Evolutionary conservation across 2,113 vertebrate species (phyloP), one percentile per base, ranked within the genome.

Genomic region (Chaetodon trifascialis): DNA sequence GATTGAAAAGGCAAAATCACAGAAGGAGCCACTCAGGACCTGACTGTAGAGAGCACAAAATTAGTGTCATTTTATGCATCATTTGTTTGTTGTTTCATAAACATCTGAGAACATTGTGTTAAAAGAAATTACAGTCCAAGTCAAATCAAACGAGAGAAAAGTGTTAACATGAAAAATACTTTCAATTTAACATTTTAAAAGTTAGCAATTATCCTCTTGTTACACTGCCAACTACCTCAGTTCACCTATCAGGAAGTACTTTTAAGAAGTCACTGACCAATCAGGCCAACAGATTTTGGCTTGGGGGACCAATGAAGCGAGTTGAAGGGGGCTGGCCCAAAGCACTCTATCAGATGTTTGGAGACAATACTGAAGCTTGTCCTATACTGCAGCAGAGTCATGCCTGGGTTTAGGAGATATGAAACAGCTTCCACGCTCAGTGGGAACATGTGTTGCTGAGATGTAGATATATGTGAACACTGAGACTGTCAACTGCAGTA

Each of bases 101-200:
- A 34, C 38, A 10, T 49, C 16, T 30, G 23, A 66, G 16, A 46
- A 25, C 7, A 63, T 16, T 14, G 23, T 38, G 46, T 52, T 34
- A 38, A 79, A 62, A 17, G 51, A 75, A 75, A 36, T 55, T 0
- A 60, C 30, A 60, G 49, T n/a, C n/a, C n/a, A 77, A 30, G 23
- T 74, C 8, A 69, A 15, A 58, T 21, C 11, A 15, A 46, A 64
- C n/a, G 56, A n/a, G 8, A 67, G 38, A 5, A 58, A 23, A 71
- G 7, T 16, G 6, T 72, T 7, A 62, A 70, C 46, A 56, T 36
- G 30, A 86, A 72, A 77, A 67, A 52, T 4, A 60, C 1, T 0
- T 7, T 58, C 59, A 64, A 44, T 30, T 63, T 25, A 77, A 82
- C 14, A 67, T 71, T 65, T 85, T 65, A 40, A 54, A 83, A 59